These are phyloP conservation scores for Trichomalopsis sarcophagae DNA, from an alignment of 1,140 invertebrate species.

Conservation along the genomic window DNA sequence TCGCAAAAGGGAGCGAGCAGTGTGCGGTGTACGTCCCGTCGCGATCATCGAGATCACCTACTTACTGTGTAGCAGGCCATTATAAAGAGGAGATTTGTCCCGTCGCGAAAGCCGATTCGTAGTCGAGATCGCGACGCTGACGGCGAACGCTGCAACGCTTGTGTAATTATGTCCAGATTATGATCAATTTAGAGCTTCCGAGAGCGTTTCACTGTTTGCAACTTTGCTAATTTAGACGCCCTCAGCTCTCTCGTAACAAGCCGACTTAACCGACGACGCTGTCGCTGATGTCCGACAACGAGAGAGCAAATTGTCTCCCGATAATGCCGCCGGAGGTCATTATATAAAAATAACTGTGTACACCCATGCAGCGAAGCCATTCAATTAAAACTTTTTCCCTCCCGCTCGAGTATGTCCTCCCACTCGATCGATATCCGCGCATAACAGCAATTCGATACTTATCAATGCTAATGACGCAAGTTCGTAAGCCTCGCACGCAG, in stretches of 20 bases:
- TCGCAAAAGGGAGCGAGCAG: constrained; percentile 39
- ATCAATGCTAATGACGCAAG: background rate
- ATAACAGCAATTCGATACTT: background rate
- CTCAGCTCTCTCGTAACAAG: no score
- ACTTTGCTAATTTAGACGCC: background rate
- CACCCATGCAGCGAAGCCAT: background rate
- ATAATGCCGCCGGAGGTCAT: background rate
- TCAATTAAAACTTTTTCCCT: background rate
- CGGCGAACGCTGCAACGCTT: background rate
- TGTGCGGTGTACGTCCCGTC: background rate
- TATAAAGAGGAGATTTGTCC: constrained; percentile 23
- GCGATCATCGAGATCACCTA: constrained; percentile 21
- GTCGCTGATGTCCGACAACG: no score
- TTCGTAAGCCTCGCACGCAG: background rate
- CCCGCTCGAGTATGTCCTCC: background rate
- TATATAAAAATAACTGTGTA: background rate
- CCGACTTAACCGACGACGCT: no score
- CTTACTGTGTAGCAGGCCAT: background rate
- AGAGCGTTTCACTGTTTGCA: background rate
- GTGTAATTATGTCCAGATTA: background rate
- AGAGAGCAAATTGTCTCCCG: background rate
- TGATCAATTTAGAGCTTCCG: background rate
- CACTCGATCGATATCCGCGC: no score
- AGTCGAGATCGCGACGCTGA: background rate
- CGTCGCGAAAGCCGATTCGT: background rate